Conservation (phyloP, 1,140 invertebrate species). For the Babylonia areolata region DNA sequence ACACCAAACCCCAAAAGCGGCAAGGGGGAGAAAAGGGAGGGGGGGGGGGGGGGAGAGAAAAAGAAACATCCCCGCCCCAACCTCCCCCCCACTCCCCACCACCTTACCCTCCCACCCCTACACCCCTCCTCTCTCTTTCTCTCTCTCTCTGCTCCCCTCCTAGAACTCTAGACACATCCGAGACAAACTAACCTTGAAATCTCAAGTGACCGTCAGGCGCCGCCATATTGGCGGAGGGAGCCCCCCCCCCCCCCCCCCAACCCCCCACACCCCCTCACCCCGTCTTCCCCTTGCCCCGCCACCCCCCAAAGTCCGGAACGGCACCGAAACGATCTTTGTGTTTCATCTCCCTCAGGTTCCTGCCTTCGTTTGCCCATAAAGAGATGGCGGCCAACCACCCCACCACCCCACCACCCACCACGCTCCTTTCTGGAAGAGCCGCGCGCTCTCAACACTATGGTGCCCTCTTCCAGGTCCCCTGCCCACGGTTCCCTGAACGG, state of each 20-base stretch:
- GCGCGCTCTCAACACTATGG: not conserved
- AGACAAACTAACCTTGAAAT: constrained; percentile 22
- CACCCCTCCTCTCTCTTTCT: no score
- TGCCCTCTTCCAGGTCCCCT: not conserved
- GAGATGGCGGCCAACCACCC: no score
- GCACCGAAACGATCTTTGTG: constrained; percentile 24
- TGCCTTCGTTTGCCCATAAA: constrained; percentile 9
- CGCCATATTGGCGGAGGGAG: not conserved
- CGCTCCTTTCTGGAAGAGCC: not conserved
- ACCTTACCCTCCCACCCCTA: no score
- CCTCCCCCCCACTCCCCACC: no score
- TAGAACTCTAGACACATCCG: not conserved
- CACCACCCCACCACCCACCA: not conserved
- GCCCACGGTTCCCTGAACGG: not conserved
- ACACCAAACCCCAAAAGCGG: no score
- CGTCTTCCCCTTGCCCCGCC: no score
- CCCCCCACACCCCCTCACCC: no score
- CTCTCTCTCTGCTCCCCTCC: no score
- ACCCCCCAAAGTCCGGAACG: constrained; percentile 10
- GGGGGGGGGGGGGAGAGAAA: no score
- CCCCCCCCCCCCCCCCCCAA: no score
- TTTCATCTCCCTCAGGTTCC: constrained; percentile 23
- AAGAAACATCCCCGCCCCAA: no score
- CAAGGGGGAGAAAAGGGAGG: no score
- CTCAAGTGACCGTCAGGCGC: constrained; percentile 16